Conservation (phyloP, 1,140 invertebrate genomes). For the Cotesia glomerata region DNA sequence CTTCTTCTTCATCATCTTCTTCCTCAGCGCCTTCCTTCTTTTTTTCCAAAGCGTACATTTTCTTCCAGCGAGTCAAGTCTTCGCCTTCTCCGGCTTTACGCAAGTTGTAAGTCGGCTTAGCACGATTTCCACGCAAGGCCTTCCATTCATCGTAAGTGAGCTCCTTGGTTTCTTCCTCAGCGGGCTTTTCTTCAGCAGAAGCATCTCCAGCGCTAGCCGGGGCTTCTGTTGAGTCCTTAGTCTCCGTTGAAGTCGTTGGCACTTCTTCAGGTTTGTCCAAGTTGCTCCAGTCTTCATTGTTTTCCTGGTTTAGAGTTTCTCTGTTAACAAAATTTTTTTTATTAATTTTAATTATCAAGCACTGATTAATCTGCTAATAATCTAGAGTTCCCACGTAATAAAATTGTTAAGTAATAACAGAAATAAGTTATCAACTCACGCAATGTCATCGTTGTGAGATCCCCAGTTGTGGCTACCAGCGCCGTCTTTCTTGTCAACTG, state of each 20-base stretch:
- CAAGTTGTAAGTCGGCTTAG: constrained; percentile 85
- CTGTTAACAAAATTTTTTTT: constrained; percentile 35
- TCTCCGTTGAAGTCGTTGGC: constrained; percentile 43
- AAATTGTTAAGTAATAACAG: background rate
- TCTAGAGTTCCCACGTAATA: background rate
- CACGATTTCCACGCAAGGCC: constrained; percentile 74
- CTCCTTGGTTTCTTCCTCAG: constrained; percentile 80
- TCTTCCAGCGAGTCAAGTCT: constrained; percentile 90
- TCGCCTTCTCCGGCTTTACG: constrained; percentile 92
- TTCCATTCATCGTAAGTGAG: constrained; percentile 91
- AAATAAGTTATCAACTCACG: constrained; percentile 63
- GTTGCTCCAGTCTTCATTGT: constrained; percentile 57
- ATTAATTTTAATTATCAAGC: too few species aligned
- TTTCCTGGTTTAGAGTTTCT: constrained; percentile 59
- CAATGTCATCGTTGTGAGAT: constrained; percentile 88
- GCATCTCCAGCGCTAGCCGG: constrained; percentile 36
- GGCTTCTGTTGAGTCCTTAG: constrained; percentile 56
- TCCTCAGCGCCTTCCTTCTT: constrained; percentile 77
- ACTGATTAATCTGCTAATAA: too few species aligned
- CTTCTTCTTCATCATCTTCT: constrained; percentile 72
- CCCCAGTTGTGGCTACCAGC: constrained; percentile 96
- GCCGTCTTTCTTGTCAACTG: constrained; percentile 92
- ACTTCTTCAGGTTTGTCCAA: constrained; percentile 57
- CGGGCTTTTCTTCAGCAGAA: constrained; percentile 61
- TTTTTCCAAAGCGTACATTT: constrained; percentile 84